Base-by-base conservation (phyloP, 2,888 invertebrate genomes). In the Troides oblongomaculatus region DNA sequence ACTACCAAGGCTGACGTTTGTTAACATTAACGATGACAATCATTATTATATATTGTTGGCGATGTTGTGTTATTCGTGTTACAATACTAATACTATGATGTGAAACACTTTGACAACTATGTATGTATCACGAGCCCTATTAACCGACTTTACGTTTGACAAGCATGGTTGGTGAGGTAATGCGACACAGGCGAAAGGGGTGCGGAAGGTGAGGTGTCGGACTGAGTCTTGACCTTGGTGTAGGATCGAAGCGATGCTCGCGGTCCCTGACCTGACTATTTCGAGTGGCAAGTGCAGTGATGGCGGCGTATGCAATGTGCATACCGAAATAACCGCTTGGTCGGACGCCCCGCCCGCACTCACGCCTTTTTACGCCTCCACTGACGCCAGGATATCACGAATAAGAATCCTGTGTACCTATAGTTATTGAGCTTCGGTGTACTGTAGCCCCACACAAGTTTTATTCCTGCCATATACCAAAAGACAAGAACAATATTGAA, bases 221-320 rank as follows among this genome's bases (percentile, higher is more conserved):
- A 85, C 86, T 84, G 84, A 87, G 88, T 84, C 90, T 90, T 91
- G 92, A 92, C 92, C 92, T 92, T 92, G 92, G 88, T 90, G 90
- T 88, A 92, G 92, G 91, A 90, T 91, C 87, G 90, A 86, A 84
- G 84, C 88, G 85, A 84, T 79, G 84, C 83, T 86, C 84, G 90
- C 92, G 92, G 92, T 92, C 92, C 92, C 91, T 92, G 92, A 92
- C 92, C 92, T 91, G 91, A 89, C 92, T 92, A 91, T 92, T 92
- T 92, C 90, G 85, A 92, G 92, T 92, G 89, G 92, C 92, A 90
- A 92, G 92, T 92, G 92, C 89, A 88, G 80, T 78, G 81, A 77
- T 77, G 77, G 81, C 84, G 70, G 63, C 81, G 89, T 89, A 86
- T 90, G 90, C 92, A 92, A 92, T 92, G 91, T 91, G 92, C 92